These are phyloP conservation scores for Atherix ibis DNA, from an alignment of 2,888 invertebrate genomes.

Conservation along the genomic window DNA sequence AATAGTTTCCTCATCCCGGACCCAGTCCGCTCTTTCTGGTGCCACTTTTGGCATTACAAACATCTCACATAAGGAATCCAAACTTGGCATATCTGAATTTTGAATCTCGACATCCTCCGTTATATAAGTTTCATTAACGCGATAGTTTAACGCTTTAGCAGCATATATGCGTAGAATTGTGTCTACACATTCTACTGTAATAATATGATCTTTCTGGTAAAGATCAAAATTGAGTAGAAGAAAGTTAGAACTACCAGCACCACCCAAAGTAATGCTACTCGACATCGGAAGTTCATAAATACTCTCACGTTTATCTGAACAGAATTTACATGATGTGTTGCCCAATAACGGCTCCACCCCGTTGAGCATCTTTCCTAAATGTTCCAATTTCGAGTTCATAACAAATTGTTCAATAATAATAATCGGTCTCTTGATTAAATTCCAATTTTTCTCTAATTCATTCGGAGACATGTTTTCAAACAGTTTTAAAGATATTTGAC, in stretches of 20 bases:
- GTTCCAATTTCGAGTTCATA: conserved; percentile 70
- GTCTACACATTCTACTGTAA: conserved; percentile 49
- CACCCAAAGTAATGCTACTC: conserved; percentile 6
- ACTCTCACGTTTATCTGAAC: conserved; percentile 23
- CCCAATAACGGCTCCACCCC: conserved; percentile 34
- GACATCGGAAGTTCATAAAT: conserved; percentile 20
- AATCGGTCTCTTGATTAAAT: conserved; percentile 51
- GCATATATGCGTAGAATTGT: conserved; percentile 56
- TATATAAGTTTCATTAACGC: conserved; percentile 22
- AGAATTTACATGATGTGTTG: conserved; percentile 19
- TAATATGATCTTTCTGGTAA: conserved; percentile 38
- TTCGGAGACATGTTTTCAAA: conserved; percentile 41
- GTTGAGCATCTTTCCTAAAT: conserved; percentile 43
- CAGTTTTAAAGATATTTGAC: conserved; percentile 51
- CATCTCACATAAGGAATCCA: conserved; percentile 41
- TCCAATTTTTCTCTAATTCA: conserved; percentile 44
- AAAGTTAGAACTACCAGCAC: conserved; percentile 17
- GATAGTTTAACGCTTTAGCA: conserved; percentile 61
- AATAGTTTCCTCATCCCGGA: conserved; percentile 54
- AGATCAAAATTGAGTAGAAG: conserved; percentile 45
- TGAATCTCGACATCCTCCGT: conserved; percentile 32
- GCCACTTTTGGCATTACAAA: conserved; percentile 65
- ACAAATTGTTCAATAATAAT: conserved; percentile 69
- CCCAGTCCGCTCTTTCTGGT: conserved; percentile 67
- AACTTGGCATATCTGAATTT: conserved; percentile 46